phyloP scores from a whole-genome alignment of 2,797 vertebrate genomes.

The Hyperoplus lanceolatus region DNA sequence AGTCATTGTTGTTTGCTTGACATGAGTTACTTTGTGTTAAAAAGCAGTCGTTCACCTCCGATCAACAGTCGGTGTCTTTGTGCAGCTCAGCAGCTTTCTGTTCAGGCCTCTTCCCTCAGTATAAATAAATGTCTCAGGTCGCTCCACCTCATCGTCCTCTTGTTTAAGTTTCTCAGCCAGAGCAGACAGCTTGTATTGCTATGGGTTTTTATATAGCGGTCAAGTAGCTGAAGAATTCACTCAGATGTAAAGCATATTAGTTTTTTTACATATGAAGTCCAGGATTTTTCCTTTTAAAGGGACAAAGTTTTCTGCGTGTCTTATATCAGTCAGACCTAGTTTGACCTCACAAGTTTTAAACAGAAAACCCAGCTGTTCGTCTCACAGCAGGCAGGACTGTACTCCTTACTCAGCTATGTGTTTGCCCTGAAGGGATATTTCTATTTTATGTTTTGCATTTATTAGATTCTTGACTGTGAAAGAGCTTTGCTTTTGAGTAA shows the following conservation, averaged over 20 bases:
- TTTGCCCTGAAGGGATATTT: conserved; percentile 19
- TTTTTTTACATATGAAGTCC: conserved; percentile 10
- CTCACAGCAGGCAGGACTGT: conserved; percentile 16
- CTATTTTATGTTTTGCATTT: not conserved
- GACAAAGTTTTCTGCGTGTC: conserved; percentile 13
- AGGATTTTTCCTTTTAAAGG: conserved; percentile 8
- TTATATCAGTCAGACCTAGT: conserved; percentile 11
- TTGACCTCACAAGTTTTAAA: conserved; percentile 10
- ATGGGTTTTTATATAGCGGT: conserved; percentile 21
- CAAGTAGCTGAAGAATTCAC: conserved; percentile 32
- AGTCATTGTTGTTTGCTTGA: too few species aligned
- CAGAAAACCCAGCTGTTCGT: conserved; percentile 44
- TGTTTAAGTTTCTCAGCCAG: conserved; percentile 37
- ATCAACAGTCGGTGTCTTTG: conserved; percentile 33
- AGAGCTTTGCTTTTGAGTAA: conserved; percentile 7
- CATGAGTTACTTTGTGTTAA: too few species aligned
- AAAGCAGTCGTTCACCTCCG: not conserved
- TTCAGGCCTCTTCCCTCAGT: conserved; percentile 43
- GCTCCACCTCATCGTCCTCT: conserved; percentile 24
- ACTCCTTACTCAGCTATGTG: conserved; percentile 19
- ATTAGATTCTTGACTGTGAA: conserved; percentile 12
- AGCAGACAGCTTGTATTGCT: conserved; percentile 33
- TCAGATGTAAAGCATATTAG: conserved; percentile 8
- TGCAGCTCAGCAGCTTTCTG: conserved; percentile 46
- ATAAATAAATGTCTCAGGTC: conserved; percentile 54